A percentile compares a stretch with the other conserved stretches of the same genome.
phyloP scores from a whole-genome alignment of 2,113 vertebrate genomes.

The Gnathonemus echidnorhynchus region DNA sequence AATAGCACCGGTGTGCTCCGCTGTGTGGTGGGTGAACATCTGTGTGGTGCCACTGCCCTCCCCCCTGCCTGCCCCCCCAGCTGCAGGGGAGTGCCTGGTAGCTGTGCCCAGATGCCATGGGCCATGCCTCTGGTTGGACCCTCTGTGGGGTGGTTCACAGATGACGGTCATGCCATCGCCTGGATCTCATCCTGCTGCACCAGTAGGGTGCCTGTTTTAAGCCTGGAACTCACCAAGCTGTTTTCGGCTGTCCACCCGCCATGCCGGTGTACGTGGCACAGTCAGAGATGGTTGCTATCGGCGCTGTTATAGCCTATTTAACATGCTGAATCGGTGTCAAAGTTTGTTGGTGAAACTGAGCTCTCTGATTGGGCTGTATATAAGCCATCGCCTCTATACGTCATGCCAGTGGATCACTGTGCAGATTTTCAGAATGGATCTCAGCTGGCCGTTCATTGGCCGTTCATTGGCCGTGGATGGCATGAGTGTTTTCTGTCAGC shows the following conservation, averaged over 20 bases:
- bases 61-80: background rate
- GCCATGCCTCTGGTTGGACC: background rate
- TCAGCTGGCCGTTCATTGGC: background rate
- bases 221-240: background rate
- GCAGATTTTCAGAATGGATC: background rate
- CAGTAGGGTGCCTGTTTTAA: background rate
- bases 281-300: background rate
- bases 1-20: slow-evolving; percentile 16
- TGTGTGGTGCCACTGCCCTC: slow-evolving; percentile 11
- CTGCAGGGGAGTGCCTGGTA: background rate
- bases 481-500: background rate
- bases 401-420: background rate
- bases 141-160: background rate
- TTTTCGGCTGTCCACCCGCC: background rate
- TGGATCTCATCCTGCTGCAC: background rate
- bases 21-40: slow-evolving; percentile 19
- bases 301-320: background rate
- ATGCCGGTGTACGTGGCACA: background rate
- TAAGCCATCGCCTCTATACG: background rate
- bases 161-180: background rate
- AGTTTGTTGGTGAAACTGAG: background rate
- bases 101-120: background rate
- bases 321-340: background rate
- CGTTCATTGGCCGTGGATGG: background rate
- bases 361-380: background rate